These are phyloP conservation scores for Bubo scandiacus DNA, from an alignment of 2,113 vertebrate genomes.

Conservation along the genomic window DNA sequence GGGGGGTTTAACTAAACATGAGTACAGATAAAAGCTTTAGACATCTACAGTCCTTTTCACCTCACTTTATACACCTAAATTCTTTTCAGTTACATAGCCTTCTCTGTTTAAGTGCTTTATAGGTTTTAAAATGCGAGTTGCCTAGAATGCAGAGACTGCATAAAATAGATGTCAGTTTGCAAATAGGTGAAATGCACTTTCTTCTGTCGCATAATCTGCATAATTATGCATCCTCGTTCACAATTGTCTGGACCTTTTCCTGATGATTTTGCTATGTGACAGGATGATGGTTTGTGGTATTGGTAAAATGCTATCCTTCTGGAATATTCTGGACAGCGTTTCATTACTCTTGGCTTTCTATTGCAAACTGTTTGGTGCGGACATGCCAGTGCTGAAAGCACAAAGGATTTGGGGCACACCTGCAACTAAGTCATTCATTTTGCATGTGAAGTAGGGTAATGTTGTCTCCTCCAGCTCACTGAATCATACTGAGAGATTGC, in stretches of 20 bases:
- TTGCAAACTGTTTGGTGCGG: background rate
- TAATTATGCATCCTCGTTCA: background rate
- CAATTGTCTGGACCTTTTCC: background rate
- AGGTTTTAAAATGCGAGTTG: background rate
- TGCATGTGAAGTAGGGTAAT: background rate
- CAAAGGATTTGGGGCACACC: background rate
- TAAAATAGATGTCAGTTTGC: background rate
- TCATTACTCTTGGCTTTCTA: background rate
- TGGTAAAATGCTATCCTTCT: background rate
- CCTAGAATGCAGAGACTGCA: background rate
- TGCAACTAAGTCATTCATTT: background rate
- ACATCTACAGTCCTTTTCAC: background rate
- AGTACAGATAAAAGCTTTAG: background rate
- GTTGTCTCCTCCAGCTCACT: background rate
- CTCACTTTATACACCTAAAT: background rate
- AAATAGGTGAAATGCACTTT: background rate
- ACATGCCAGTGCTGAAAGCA: background rate
- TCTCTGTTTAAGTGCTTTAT: background rate
- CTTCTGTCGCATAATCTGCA: background rate
- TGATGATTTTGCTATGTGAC: background rate
- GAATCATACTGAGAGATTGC: background rate
- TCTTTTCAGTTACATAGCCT: background rate
- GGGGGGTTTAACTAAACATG: background rate
- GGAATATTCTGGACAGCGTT: background rate
- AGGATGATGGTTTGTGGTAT: background rate